These are phyloP conservation scores for Orius insidiosus DNA, from an alignment of 1,140 invertebrate species.

Conservation along the genomic window DNA sequence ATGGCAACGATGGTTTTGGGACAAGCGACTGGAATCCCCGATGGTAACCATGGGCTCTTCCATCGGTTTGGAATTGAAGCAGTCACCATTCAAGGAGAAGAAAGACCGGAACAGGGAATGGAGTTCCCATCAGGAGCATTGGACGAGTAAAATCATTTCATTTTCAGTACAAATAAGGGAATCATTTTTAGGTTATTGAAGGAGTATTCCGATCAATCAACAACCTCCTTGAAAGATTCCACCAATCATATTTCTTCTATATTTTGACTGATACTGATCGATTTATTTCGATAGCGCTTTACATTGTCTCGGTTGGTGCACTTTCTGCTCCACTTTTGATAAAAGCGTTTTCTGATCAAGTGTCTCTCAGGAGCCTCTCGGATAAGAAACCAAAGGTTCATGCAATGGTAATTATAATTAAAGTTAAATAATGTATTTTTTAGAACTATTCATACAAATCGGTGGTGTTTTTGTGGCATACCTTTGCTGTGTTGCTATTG, in stretches of 20 bases:
- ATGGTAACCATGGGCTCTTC: conserved; percentile 89
- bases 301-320: conserved; percentile 72
- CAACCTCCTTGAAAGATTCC: conserved; percentile 88
- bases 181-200: conserved; percentile 57
- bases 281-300: conserved; percentile 88
- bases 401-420: too few species aligned
- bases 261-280: conserved; percentile 72
- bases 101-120: too few species aligned
- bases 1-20: conserved; percentile 62
- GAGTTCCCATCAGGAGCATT: too few species aligned
- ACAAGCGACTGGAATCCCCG: conserved; percentile 79
- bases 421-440: too few species aligned
- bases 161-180: too few species aligned
- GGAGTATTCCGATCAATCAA: conserved; percentile 85
- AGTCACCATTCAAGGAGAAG: conserved; percentile 64
- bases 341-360: conserved; percentile 45
- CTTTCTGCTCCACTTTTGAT: conserved; percentile 58
- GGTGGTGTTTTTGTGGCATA: too few species aligned
- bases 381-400: too few species aligned
- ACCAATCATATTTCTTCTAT: conserved; percentile 98
- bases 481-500: too few species aligned
- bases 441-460: too few species aligned
- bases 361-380: conserved; percentile 18
- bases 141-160: conserved; percentile 28
- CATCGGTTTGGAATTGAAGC: conserved; percentile 86